Evolutionary conservation across 1,140 invertebrate species (phyloP).

Genomic region (roundworm (Caenorhabditis elegans)): DNA sequence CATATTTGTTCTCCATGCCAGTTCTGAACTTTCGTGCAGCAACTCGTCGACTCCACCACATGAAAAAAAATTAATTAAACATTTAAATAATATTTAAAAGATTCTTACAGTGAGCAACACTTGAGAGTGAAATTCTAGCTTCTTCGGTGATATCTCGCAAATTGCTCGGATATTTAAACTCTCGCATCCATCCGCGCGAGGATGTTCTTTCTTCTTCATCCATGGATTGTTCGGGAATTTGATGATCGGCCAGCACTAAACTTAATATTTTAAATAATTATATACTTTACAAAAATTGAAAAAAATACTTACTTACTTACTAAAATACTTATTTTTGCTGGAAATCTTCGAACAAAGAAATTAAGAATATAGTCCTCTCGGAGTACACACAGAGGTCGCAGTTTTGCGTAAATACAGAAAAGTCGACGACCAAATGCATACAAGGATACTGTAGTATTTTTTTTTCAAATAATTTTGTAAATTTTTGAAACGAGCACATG

Average conservation of each 20-base stretch:
- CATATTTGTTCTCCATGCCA: conserved; percentile 25
- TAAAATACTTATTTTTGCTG: neutral
- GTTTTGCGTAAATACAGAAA: too few relatives aligned
- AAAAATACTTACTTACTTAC: neutral
- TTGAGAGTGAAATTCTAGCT: neutral
- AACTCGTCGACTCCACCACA: neutral
- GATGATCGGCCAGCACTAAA: neutral
- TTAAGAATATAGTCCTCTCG: too few relatives aligned
- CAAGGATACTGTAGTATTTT: too few relatives aligned
- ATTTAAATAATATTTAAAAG: neutral
- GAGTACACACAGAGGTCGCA: too few relatives aligned
- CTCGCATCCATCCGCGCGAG: neutral
- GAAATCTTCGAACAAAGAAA: too few relatives aligned
- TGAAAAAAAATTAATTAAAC: neutral
- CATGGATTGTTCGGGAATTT: neutral
- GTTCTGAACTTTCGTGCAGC: neutral
- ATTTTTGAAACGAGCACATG: too few relatives aligned
- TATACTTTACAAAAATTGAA: too few relatives aligned
- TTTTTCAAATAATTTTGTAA: too few relatives aligned
- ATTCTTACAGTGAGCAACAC: conserved; percentile 1
- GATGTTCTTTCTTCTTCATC: neutral
- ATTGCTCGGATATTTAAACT: neutral
- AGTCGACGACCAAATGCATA: too few relatives aligned
- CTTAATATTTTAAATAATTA: neutral
- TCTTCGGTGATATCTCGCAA: neutral